These are phyloP conservation scores for Amiota communis DNA, from an alignment of 2,888 invertebrate genomes.

Conservation along the genomic window DNA sequence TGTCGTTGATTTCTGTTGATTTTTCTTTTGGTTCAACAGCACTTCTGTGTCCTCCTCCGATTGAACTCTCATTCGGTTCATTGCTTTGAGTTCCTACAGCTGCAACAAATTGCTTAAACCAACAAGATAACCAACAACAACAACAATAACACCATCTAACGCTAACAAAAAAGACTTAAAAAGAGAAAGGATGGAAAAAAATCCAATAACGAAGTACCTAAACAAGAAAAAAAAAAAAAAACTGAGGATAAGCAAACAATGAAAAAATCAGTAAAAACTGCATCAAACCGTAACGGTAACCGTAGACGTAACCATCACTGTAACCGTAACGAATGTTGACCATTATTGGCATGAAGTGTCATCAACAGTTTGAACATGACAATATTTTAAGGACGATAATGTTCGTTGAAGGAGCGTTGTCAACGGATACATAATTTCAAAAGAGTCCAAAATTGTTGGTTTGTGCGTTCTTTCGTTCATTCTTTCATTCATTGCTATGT, in stretches of 20 bases:
- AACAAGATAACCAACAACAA: too few species aligned
- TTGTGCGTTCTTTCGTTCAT: background rate
- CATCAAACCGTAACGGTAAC: background rate
- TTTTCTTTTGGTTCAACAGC: too few species aligned
- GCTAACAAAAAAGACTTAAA: background rate
- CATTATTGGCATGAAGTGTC: slow-evolving; percentile 7
- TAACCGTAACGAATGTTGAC: slow-evolving; percentile 10
- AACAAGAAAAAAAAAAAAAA: background rate
- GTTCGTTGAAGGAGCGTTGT: too few species aligned
- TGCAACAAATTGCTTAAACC: too few species aligned
- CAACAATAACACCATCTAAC: too few species aligned
- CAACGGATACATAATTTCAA: slow-evolving; percentile 2
- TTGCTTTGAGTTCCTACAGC: too few species aligned
- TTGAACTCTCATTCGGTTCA: too few species aligned
- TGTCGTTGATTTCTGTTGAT: too few species aligned
- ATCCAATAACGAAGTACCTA: background rate
- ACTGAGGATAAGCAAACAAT: background rate
- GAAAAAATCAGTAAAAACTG: background rate
- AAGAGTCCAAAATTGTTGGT: background rate
- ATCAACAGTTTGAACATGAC: background rate
- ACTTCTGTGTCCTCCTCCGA: too few species aligned
- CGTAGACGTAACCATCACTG: too few species aligned
- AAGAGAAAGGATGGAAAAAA: background rate
- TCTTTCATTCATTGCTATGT: background rate
- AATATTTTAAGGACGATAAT: too few species aligned